Percentiles rank a stretch among this genome's conserved stretches.
These are phyloP conservation scores for Drosophila sp. DNA, from an alignment of 1,140 invertebrate species.

Conservation along the genomic window DNA sequence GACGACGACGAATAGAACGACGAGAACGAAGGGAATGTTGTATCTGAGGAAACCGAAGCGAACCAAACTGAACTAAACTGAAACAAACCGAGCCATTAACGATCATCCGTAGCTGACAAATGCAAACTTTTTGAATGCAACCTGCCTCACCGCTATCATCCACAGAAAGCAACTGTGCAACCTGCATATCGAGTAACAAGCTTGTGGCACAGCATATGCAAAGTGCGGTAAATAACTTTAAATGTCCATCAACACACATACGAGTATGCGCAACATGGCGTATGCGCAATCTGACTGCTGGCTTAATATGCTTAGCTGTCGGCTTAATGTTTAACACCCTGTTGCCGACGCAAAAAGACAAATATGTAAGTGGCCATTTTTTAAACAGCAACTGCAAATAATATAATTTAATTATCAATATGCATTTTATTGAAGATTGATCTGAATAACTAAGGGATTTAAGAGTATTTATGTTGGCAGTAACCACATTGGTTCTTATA, in stretches of 20 bases:
- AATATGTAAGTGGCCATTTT: not conserved
- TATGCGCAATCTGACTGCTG: conserved; percentile 44
- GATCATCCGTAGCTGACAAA: conserved; percentile 9
- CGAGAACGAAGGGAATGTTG: not conserved
- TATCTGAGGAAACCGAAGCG: no score
- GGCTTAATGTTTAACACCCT: conserved; percentile 11
- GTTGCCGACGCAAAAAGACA: not conserved
- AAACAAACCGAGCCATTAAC: not conserved
- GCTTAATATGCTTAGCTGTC: not conserved
- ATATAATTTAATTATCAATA: not conserved
- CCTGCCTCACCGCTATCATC: not conserved
- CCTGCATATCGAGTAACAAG: conserved; percentile 3
- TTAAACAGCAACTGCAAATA: not conserved
- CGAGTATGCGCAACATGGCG: no score
- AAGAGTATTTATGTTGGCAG: no score
- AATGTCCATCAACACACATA: conserved; percentile 12
- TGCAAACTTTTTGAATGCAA: not conserved
- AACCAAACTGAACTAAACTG: no score
- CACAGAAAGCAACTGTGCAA: not conserved
- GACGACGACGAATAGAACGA: not conserved
- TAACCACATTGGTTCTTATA: no score
- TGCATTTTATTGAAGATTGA: not conserved
- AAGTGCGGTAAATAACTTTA: conserved; percentile 31
- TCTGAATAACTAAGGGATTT: not conserved
- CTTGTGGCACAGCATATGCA: conserved; percentile 35